A percentile compares a stretch with the other conserved stretches of the same genome.
Evolutionary conservation across 2,797 vertebrate genomes (phyloP).

Genomic region (Pyrocephalus nanus): DNA sequence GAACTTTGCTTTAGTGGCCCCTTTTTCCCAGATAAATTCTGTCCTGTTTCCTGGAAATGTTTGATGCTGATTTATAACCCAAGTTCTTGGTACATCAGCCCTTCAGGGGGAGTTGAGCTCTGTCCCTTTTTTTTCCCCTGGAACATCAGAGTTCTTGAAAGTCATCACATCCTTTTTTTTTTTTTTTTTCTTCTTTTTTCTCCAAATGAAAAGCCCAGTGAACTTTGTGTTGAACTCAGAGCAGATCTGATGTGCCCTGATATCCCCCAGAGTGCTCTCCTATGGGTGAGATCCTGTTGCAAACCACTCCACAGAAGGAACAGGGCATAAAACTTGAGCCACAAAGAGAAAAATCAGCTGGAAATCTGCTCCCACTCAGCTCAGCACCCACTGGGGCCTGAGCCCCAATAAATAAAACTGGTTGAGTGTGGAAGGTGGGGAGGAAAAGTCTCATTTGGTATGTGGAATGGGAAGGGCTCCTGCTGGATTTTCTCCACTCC

Average conservation of each 20-base stretch:
- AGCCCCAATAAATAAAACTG: background rate
- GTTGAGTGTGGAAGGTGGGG: background rate
- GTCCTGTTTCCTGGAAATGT: background rate
- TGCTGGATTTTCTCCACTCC: background rate
- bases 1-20: background rate
- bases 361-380: background rate
- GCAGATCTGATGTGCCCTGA: background rate
- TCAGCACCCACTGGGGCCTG: background rate
- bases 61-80: background rate
- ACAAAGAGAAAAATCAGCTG: background rate
- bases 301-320: rapidly evolving
- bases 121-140: background rate
- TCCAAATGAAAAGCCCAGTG: background rate
- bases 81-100: background rate
- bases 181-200: background rate
- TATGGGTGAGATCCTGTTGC: background rate
- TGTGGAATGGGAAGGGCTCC: background rate
- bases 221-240: background rate
- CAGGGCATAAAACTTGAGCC: background rate
- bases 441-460: background rate
- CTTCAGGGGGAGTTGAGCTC: background rate
- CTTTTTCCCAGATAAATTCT: background rate
- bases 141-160: background rate
- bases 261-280: background rate
- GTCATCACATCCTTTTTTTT: background rate